Evolutionary conservation across 2,888 invertebrate genomes (phyloP), one percentile per base, ranked within the genome.

Genomic region (Ophion obscuratus): DNA sequence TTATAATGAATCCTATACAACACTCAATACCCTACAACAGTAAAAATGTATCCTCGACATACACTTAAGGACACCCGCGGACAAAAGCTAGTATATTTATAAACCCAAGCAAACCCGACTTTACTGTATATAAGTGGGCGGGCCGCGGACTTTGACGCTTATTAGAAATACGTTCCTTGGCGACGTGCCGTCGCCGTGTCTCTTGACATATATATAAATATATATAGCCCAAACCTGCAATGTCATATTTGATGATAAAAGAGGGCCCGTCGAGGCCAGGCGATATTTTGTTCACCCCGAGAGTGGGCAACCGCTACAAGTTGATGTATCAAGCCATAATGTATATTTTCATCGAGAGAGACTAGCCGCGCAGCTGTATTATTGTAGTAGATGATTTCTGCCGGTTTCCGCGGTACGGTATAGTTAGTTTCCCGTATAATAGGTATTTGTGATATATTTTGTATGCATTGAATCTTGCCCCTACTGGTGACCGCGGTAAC

Each of bases 401-500:
- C 27, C 14, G 36, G 59, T 73, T 14, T 53, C 17, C 17, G 11
- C 6, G 36, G 20, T 64, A 53, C 64, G n/a, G 71, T 71, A 53
- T 53, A 53, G 14, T 17, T 14, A 53, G 17, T 53, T 53, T 17
- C 53, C 14, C 53, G 53, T 53, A 53, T 10, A 64, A 47, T 64
- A 59, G 75, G 75, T 61, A 80, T 79, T 71, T 71, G 59, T 53
- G n/a, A 71, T 76, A 47, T 61, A 71, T 76, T 82, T 66, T 24
- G 27, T 82, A 75, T 79, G 68, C 78, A 82, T 83, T 71, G 47
- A 75, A 76, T 81, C 67, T 76, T 71, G 53, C 11, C 44, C 61
- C 61, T 83, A 85, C 73, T 17, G 85, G 85, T 83, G 27, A 66
- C 9, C 67, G 67, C 64, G 70, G 77, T 73, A 81, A 83, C 83